Evolutionary conservation across 1,140 invertebrate genomes (phyloP), one percentile per base, ranked within the genome.

Genomic region (Halyomorpha halys): DNA sequence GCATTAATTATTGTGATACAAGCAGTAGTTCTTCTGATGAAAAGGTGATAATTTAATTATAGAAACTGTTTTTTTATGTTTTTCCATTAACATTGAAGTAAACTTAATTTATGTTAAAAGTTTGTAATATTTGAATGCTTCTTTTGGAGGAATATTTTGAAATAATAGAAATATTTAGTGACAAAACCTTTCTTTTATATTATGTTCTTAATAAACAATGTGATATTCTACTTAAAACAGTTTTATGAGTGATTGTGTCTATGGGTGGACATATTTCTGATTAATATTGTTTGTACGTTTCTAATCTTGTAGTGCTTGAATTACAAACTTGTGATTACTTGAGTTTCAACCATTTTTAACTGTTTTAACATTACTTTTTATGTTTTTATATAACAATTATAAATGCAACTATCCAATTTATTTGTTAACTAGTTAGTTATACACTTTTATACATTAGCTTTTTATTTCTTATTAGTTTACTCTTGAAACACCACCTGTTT

Each of bases 401-500:
- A 21, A 13, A 21, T 15, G 4, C 3, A 8, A 53, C 8, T n/a
- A 21, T 8, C 3, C 49, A 19, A 25, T 53, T 4, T 21, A 53
- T 62, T 1, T 51, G 14, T 51, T 62, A 23, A 39, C 11, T 39
- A 39, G 1, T 39, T 11, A 6, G 11, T 39, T 39, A 6, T 30
- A 3, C 8, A 4, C 27, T 30, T 30, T 30, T 30, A 30, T 30
- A 30, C n/a, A n/a, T 4, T 8, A 30, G 27, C 11, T 39, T 39
- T 39, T 39, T 8, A 2, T 13, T 39, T 53, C 21, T 63, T 53
- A 53, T 54, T 21, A 62, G 59, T 65, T 62, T 44, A 25, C 19
- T 8, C 47, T 65, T n/a, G 65, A 65, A 44, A 65, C 65, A 16
- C 65, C 65, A 15, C 65, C 65, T 54, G 34, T 64, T 2, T 62